These are phyloP conservation scores for Tetragnatha versicolor DNA, from an alignment of 1,140 invertebrate species.

Conservation along the genomic window DNA sequence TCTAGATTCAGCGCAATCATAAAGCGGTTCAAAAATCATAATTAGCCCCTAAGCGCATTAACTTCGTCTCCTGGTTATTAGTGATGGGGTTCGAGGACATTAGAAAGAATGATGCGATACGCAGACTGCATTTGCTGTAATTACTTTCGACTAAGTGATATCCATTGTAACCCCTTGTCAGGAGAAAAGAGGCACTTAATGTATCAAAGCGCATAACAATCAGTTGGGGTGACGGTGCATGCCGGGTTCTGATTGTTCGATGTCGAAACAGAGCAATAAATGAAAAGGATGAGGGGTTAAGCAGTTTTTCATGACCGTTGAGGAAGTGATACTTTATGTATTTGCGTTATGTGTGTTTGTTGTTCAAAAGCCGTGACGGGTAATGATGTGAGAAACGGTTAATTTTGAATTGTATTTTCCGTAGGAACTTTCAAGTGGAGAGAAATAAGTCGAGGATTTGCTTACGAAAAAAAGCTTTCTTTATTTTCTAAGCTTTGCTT, in stretches of 20 bases:
- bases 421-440: too few species aligned
- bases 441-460: too few species aligned
- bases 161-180: background rate
- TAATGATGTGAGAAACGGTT: too few species aligned
- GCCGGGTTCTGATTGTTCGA: background rate
- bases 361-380: too few species aligned
- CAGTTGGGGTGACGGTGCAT: background rate
- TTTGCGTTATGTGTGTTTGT: too few species aligned
- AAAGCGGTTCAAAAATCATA: conserved; percentile 23
- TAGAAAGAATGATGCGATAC: conserved; percentile 6
- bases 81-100: conserved; percentile 17
- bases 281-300: background rate
- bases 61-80: conserved; percentile 17
- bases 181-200: background rate
- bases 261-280: background rate
- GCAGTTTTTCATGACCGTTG: too few species aligned
- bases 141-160: conserved; percentile 10
- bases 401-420: too few species aligned
- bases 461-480: too few species aligned
- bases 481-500: too few species aligned
- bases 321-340: too few species aligned
- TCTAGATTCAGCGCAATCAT: conserved; percentile 17
- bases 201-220: too few species aligned
- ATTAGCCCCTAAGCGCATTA: conserved; percentile 4
- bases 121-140: background rate